phyloP scores from a whole-genome alignment of 2,888 invertebrate genomes.

The Erebia aethiops region DNA sequence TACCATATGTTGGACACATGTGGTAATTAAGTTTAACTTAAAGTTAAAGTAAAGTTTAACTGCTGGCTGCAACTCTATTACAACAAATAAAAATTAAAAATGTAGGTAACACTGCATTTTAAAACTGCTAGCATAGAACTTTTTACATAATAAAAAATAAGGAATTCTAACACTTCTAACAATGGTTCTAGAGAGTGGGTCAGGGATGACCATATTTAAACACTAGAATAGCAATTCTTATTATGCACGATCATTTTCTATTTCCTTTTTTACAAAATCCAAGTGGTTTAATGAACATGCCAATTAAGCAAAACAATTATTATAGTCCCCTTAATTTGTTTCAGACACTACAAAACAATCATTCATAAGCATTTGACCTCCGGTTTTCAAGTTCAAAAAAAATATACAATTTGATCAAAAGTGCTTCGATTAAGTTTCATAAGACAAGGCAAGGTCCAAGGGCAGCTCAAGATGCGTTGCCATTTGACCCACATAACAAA shows the following conservation, averaged over 20 bases:
- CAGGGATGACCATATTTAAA: neutral
- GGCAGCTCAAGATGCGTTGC: slow-evolving; percentile 50
- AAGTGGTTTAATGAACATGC: too few relatives aligned
- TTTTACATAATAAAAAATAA: neutral
- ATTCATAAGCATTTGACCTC: neutral
- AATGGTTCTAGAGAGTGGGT: slow-evolving; percentile 4
- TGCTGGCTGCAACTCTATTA: neutral
- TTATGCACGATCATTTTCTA: too few relatives aligned
- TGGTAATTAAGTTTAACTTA: too few relatives aligned
- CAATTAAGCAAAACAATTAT: too few relatives aligned
- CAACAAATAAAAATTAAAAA: neutral
- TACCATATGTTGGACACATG: neutral
- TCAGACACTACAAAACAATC: neutral
- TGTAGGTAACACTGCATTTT: neutral
- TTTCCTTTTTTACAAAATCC: too few relatives aligned
- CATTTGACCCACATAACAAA: slow-evolving; percentile 52
- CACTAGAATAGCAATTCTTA: neutral
- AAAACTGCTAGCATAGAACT: neutral
- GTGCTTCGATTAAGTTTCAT: slow-evolving; percentile 26
- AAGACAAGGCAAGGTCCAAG: slow-evolving; percentile 34
- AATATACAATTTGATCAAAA: slow-evolving; percentile 3
- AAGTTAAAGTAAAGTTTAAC: too few relatives aligned
- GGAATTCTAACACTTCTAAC: slow-evolving; percentile 2
- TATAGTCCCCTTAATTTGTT: too few relatives aligned
- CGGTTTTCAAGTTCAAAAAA: slow-evolving; percentile 1